phyloP scores from a whole-genome alignment of 2,888 invertebrate species.

The Halictus ligatus region DNA sequence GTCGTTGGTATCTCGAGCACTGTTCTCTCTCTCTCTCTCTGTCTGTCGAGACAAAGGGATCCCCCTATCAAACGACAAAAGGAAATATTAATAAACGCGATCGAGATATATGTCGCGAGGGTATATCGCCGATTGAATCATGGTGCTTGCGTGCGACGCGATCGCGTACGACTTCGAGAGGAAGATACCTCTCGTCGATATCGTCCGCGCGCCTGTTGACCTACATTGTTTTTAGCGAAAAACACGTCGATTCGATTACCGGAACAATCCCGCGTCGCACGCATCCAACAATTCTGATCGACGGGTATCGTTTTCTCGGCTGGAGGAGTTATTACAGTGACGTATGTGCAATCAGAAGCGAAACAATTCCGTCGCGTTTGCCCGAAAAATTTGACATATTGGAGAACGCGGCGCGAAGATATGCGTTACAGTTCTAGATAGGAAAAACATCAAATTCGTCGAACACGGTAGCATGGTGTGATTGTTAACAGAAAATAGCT shows the following conservation, averaged over 20 bases:
- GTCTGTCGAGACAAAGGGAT: neutral
- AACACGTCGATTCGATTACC: conserved; percentile 32
- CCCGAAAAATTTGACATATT: too few relatives aligned
- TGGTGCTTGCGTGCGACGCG: conserved; percentile 3
- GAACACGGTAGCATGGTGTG: too few relatives aligned
- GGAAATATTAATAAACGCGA: conserved; percentile 26
- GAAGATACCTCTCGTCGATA: conserved; percentile 17
- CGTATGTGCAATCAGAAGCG: neutral
- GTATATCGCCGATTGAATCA: conserved; percentile 28
- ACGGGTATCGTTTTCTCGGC: neutral
- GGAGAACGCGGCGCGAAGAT: too few relatives aligned
- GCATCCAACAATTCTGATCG: conserved; percentile 7
- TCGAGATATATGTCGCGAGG: neutral
- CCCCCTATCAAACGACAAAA: conserved; percentile 1
- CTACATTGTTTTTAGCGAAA: conserved; percentile 34
- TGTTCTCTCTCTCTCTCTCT: neutral
- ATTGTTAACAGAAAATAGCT: too few relatives aligned
- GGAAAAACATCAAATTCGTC: too few relatives aligned
- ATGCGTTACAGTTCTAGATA: too few relatives aligned
- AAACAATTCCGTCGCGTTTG: too few relatives aligned
- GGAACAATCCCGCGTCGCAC: conserved; percentile 28
- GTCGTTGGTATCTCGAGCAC: neutral
- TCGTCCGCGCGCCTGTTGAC: conserved; percentile 30
- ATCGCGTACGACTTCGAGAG: conserved; percentile 15
- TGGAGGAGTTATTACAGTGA: conserved; percentile 17